Evolutionary conservation across 2,113 vertebrate species (phyloP).

Genomic region (Chlamydotis undulata): DNA sequence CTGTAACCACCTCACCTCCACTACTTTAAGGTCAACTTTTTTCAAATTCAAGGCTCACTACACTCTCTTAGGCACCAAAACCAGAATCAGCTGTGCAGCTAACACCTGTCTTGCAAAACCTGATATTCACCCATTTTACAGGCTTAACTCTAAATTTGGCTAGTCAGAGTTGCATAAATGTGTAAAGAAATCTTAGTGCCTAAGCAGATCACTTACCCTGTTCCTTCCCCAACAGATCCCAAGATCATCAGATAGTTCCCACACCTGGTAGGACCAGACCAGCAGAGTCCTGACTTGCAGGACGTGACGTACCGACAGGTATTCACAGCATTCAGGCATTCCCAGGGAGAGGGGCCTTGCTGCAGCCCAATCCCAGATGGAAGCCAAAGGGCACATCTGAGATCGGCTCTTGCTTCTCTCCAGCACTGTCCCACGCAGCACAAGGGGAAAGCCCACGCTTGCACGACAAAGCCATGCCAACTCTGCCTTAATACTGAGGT

Average conservation of each 20-base stretch:
- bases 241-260: neutral
- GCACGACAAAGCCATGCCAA: neutral
- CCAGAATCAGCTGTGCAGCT: neutral
- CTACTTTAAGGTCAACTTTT: neutral
- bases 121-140: neutral
- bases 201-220: neutral
- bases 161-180: neutral
- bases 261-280: neutral
- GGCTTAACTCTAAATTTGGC: neutral
- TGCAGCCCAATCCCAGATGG: neutral
- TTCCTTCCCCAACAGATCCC: neutral
- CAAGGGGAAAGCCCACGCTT: fast-evolving
- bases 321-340: neutral
- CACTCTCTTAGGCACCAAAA: neutral
- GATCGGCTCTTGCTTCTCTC: neutral
- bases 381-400: neutral
- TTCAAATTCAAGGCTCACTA: neutral
- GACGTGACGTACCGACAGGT: neutral
- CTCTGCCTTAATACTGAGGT: neutral
- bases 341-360: neutral
- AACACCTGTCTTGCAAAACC: neutral
- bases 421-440: neutral
- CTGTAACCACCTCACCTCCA: neutral
- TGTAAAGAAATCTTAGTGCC: neutral
- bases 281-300: neutral